Conservation (phyloP, 2,888 invertebrate genomes). For the Neoaliturus tenellus region DNA sequence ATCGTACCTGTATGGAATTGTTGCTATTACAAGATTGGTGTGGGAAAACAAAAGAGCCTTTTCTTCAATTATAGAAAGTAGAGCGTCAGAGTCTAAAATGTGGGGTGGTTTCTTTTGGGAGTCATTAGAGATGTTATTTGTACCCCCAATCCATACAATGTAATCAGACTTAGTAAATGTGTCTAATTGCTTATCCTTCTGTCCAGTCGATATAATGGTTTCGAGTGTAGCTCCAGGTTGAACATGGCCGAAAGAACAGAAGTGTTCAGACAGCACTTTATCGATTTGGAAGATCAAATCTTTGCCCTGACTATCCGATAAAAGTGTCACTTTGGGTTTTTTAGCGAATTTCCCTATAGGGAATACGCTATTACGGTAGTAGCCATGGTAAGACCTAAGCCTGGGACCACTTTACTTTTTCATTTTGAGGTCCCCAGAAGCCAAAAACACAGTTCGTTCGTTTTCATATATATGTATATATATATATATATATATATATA, state of each 20-base stretch:
- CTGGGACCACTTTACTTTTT: no score
- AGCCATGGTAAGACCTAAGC: no score
- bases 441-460: no score
- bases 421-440: no score
- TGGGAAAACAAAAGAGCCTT: not conserved
- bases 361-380: no score
- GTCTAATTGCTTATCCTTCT: not conserved
- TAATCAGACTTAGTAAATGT: not conserved
- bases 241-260: not conserved
- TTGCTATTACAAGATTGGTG: not conserved
- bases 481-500: no score
- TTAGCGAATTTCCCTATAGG: no score
- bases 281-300: not conserved
- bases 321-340: not conserved
- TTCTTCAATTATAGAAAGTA: not conserved
- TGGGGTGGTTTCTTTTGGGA: not conserved
- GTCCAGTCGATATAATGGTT: not conserved
- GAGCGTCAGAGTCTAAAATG: not conserved
- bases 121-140: not conserved
- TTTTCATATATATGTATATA: no score
- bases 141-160: constrained; percentile 13
- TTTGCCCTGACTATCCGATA: not conserved
- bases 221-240: not conserved
- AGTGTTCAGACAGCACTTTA: not conserved
- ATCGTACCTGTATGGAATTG: not conserved